Percentiles rank a stretch among this genome's conserved stretches.
Conservation (phyloP, 2,113 vertebrate genomes). For the Sardina pilchardus region DNA sequence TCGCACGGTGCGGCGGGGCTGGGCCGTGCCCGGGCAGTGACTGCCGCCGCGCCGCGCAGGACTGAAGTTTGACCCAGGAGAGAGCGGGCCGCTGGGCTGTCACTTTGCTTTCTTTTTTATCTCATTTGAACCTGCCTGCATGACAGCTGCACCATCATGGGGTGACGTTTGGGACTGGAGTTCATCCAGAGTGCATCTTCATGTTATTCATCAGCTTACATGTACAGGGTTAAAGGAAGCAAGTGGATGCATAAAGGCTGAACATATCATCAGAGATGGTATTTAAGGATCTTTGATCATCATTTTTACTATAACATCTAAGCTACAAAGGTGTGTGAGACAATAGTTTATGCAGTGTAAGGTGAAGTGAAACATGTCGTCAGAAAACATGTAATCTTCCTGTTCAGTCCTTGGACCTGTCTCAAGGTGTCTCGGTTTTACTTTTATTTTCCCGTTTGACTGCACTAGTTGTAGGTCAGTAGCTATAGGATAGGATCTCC, state of each 20-base stretch:
- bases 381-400: not conserved
- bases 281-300: too few species aligned
- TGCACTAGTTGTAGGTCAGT: too few species aligned
- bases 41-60: not conserved
- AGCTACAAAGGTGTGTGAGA: not conserved
- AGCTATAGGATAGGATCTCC: too few species aligned
- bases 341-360: not conserved
- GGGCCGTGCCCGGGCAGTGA: constrained; percentile 1
- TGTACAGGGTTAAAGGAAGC: too few species aligned
- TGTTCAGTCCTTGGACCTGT: too few species aligned
- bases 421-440: too few species aligned
- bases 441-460: too few species aligned
- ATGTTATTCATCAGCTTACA: too few species aligned
- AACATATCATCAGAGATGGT: too few species aligned
- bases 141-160: not conserved
- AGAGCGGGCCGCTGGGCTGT: not conserved
- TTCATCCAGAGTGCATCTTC: not conserved
- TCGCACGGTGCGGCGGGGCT: constrained; percentile 38
- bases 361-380: too few species aligned
- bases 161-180: not conserved
- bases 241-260: too few species aligned
- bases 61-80: not conserved
- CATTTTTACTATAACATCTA: not conserved
- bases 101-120: not conserved
- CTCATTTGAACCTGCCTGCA: not conserved